Evolutionary conservation across 2,888 invertebrate species (phyloP).

Genomic region (Aleiodes leptofemur): DNA sequence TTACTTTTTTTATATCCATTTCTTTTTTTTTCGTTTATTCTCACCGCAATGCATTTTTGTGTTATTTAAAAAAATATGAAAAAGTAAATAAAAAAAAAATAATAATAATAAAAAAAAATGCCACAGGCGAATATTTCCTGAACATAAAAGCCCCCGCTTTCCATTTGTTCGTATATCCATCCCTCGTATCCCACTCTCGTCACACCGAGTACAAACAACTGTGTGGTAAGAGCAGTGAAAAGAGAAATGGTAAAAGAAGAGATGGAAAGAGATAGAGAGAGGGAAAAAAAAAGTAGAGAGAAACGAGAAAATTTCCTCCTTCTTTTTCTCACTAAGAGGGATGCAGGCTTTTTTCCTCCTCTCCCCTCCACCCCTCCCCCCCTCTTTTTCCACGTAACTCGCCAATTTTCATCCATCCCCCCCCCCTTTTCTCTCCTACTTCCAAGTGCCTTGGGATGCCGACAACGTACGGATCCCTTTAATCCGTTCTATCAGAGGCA

Average conservation of each 20-base stretch:
- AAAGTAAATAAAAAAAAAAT: slow-evolving; percentile 1
- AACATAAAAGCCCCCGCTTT: slow-evolving; percentile 22
- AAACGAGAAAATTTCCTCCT: slow-evolving; percentile 34
- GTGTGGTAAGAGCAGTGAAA: slow-evolving; percentile 30
- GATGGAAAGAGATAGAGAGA: too few relatives aligned
- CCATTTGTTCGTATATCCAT: slow-evolving; percentile 34
- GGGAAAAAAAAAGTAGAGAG: not conserved
- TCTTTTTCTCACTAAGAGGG: not conserved
- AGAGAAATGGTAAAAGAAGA: not conserved
- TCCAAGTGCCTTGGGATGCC: slow-evolving; percentile 28
- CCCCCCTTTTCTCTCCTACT: not conserved
- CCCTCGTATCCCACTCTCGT: slow-evolving; percentile 25
- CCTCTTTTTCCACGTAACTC: slow-evolving; percentile 13
- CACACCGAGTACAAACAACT: slow-evolving; percentile 35
- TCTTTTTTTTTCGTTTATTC: not conserved
- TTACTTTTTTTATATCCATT: not conserved
- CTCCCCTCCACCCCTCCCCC: not conserved
- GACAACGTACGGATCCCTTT: slow-evolving; percentile 63
- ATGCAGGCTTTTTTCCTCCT: slow-evolving; percentile 11
- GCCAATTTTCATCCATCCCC: not conserved
- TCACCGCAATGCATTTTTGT: not conserved
- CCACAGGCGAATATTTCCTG: slow-evolving; percentile 27
- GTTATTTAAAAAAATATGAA: too few relatives aligned
- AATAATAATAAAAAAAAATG: not conserved
- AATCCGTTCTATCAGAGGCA: slow-evolving; percentile 65